A percentile compares a stretch with the other conserved stretches of the same genome.
These are phyloP conservation scores for Chrysolina oricalcia DNA, from an alignment of 2,888 invertebrate species.

Conservation along the genomic window DNA sequence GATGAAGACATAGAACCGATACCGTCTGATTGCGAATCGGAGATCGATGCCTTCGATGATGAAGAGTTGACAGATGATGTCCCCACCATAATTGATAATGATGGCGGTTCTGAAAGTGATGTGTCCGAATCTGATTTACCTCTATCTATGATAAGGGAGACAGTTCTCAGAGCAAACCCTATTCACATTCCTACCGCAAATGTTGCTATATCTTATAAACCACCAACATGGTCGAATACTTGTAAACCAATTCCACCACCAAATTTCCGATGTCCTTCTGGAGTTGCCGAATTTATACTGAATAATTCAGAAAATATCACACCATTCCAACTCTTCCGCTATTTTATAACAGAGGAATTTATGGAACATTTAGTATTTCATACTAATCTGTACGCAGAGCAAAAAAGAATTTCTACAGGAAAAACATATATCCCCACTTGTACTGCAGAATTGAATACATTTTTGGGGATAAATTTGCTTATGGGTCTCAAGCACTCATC, in stretches of 20 bases:
- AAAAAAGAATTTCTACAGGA: background rate
- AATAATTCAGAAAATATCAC: slow-evolving; percentile 5
- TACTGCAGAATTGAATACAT: slow-evolving; percentile 27
- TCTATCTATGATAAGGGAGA: slow-evolving; percentile 3
- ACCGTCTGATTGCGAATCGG: slow-evolving; percentile 3
- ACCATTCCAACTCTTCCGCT: background rate
- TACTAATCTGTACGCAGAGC: too few relatives aligned
- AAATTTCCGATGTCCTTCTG: background rate
- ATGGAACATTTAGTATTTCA: too few relatives aligned
- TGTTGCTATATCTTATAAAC: background rate
- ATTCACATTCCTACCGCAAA: slow-evolving; percentile 1
- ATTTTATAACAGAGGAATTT: slow-evolving; percentile 1
- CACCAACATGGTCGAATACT: slow-evolving; percentile 6
- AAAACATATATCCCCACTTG: background rate
- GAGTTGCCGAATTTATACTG: slow-evolving; percentile 3
- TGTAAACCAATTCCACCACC: slow-evolving; percentile 5
- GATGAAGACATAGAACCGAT: background rate
- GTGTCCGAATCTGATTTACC: slow-evolving; percentile 5
- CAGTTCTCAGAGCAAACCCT: background rate
- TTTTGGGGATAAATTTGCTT: too few relatives aligned
- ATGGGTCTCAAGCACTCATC: too few relatives aligned
- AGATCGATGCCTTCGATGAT: background rate
- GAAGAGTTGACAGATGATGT: background rate
- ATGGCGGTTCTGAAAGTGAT: background rate
- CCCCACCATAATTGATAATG: background rate